Evolutionary conservation across 2,888 invertebrate genomes (phyloP).

Genomic region (Venustoraphidia nigricollis): DNA sequence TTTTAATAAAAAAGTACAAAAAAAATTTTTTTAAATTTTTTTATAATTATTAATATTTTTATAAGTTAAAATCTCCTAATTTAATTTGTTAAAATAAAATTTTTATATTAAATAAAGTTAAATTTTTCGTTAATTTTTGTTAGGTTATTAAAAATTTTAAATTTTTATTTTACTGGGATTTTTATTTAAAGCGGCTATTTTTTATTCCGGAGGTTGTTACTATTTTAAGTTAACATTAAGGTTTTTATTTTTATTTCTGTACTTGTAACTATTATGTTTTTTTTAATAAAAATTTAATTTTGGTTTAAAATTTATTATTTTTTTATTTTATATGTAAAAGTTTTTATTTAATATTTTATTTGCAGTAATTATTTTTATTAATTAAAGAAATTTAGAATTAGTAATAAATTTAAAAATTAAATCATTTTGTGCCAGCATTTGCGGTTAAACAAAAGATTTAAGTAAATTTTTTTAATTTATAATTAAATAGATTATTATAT

Average conservation of each 20-base stretch:
- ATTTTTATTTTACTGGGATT: too few species aligned
- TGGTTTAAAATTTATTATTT: slow-evolving; percentile 32
- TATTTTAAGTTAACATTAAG: slow-evolving; percentile 4
- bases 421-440: slow-evolving; percentile 54
- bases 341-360: slow-evolving; percentile 24
- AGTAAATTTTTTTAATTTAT: slow-evolving; percentile 35
- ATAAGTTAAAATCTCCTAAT: slow-evolving; percentile 7
- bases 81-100: slow-evolving; percentile 8
- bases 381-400: slow-evolving; percentile 45
- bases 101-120: not conserved
- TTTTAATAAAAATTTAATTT: slow-evolving; percentile 32
- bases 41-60: slow-evolving; percentile 8
- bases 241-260: slow-evolving; percentile 7
- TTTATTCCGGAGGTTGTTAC: not conserved
- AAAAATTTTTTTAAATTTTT: slow-evolving; percentile 11
- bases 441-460: slow-evolving; percentile 48
- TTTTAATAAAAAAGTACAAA: slow-evolving; percentile 13
- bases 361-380: slow-evolving; percentile 36
- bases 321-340: slow-evolving; percentile 40
- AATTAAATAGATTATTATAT: slow-evolving; percentile 24
- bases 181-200: too few species aligned
- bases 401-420: slow-evolving; percentile 39
- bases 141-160: not conserved
- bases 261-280: slow-evolving; percentile 26
- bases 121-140: too few species aligned